A percentile compares a stretch with the other conserved stretches of the same genome.
Evolutionary conservation across 2,113 vertebrate species (phyloP).

Genomic region (Anoura caudifer): DNA sequence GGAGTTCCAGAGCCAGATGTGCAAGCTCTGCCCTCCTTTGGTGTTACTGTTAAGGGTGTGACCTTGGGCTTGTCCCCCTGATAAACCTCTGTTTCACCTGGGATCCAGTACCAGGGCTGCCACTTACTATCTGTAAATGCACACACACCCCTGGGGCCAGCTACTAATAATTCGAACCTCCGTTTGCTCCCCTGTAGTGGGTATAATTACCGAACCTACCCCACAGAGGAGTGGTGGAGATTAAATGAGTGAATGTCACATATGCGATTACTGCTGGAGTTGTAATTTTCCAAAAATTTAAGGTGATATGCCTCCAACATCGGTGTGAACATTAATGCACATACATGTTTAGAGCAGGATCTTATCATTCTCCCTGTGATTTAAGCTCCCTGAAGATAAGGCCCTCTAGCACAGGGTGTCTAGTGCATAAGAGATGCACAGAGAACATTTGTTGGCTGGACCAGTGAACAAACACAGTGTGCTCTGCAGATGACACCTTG

Average conservation of each 20-base stretch:
- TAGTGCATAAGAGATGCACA: rapidly evolving
- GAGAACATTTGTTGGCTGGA: not conserved
- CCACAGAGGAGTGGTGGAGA: too few species aligned
- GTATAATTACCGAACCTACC: too few species aligned
- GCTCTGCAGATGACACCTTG: too few species aligned
- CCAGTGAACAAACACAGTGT: rapidly evolving
- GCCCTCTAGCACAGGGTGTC: not conserved
- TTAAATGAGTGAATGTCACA: rapidly evolving
- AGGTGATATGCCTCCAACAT: not conserved
- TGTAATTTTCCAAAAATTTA: not conserved
- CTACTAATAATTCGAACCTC: not conserved
- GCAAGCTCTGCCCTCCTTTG: not conserved
- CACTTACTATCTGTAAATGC: not conserved
- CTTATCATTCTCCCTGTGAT: rapidly evolving
- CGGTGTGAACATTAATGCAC: not conserved
- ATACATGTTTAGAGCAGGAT: rapidly evolving
- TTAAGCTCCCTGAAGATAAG: not conserved
- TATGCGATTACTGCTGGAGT: not conserved
- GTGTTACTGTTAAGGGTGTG: not conserved
- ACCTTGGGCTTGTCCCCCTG: not conserved
- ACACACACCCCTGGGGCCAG: rapidly evolving
- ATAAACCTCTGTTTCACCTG: not conserved
- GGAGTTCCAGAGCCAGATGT: not conserved
- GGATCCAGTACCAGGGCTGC: too few species aligned
- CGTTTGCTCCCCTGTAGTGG: not conserved